These are phyloP conservation scores for Neoarius graeffei DNA, from an alignment of 2,113 vertebrate species.

Conservation along the genomic window DNA sequence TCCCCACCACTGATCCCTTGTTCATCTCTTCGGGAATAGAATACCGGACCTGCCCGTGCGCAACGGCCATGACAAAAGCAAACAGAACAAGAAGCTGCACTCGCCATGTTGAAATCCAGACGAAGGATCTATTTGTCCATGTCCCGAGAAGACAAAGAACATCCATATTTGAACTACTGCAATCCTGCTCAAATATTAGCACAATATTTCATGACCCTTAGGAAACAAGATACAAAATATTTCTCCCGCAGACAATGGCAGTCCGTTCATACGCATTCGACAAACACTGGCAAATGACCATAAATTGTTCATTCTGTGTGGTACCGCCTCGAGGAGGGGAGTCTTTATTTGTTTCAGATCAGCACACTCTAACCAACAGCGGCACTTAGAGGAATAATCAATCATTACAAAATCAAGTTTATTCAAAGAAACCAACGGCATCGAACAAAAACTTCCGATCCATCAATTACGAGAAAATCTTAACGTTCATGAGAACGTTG, in stretches of 20 bases:
- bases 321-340: neutral
- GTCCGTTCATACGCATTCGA: neutral
- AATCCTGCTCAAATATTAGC: neutral
- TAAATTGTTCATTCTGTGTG: neutral
- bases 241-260: neutral
- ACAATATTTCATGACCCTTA: neutral
- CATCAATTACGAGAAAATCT: neutral
- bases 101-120: too few species aligned
- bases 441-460: neutral
- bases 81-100: neutral
- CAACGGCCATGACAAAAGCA: neutral
- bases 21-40: slow-evolving; percentile 74
- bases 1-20: slow-evolving; percentile 75
- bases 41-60: slow-evolving; percentile 39
- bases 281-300: neutral
- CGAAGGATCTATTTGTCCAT: neutral
- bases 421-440: neutral
- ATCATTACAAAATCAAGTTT: neutral
- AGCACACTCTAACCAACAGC: slow-evolving; percentile 23
- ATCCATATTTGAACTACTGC: neutral
- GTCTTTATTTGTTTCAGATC: neutral
- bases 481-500: neutral
- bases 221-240: neutral
- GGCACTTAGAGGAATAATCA: slow-evolving; percentile 14
- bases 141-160: neutral